Conservation (phyloP, 2,797 vertebrate species). For the Pristis pectinata region DNA sequence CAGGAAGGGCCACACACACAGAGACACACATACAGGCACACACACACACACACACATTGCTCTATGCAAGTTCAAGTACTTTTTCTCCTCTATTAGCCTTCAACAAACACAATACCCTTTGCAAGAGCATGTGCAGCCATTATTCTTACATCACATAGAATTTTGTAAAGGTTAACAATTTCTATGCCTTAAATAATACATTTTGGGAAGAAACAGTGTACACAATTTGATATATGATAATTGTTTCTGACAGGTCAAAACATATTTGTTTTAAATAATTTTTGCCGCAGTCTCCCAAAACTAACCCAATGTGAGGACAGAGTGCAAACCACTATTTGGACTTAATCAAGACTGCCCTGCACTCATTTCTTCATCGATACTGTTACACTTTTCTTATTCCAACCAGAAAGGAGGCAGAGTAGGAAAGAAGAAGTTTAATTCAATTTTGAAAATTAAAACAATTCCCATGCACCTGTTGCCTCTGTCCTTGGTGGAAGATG, state of each 20-base stretch:
- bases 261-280: constrained; percentile 1
- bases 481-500: no score
- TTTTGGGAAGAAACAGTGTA: not conserved
- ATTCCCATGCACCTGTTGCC: no score
- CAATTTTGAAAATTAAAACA: not conserved
- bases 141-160: not conserved
- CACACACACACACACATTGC: not conserved
- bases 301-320: not conserved
- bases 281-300: not conserved
- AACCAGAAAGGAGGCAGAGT: not conserved
- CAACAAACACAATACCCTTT: not conserved
- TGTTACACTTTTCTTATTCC: not conserved
- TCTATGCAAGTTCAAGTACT: not conserved
- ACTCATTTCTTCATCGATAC: not conserved
- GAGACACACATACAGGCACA: not conserved
- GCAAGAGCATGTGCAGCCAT: not conserved
- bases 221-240: not conserved
- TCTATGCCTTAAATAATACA: not conserved
- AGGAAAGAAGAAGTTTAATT: not conserved
- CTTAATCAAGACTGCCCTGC: not conserved
- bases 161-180: not conserved
- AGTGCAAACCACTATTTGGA: not conserved
- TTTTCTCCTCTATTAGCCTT: not conserved
- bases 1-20: not conserved
- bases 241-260: not conserved